A percentile compares a stretch with the other conserved stretches of the same genome.
phyloP scores from a whole-genome alignment of 2,113 vertebrate genomes.

The Vulpes lagopus region DNA sequence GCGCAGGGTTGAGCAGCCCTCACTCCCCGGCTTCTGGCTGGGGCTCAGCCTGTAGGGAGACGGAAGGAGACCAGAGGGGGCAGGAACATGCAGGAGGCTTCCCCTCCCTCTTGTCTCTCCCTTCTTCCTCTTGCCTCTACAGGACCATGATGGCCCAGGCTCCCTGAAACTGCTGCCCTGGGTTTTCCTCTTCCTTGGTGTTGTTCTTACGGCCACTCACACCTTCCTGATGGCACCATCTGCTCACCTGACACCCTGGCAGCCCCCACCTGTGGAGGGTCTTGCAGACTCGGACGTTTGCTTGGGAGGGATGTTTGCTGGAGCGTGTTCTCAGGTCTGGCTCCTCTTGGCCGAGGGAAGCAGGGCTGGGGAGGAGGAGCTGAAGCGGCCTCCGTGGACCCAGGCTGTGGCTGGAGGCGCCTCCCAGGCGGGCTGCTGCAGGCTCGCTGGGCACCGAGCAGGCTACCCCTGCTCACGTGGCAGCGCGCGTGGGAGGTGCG shows the following conservation, averaged over 20 bases:
- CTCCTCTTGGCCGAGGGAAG: neutral
- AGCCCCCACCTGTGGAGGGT: no score
- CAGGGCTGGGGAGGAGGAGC: neutral
- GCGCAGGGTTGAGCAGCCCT: no score
- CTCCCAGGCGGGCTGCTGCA: neutral
- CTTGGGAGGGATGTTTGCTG: neutral
- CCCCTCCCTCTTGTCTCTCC: neutral
- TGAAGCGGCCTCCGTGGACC: no score
- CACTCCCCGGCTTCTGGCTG: neutral
- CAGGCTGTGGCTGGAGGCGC: neutral
- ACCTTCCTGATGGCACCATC: neutral
- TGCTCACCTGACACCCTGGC: neutral
- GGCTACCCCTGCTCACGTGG: neutral
- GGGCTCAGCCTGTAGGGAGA: neutral
- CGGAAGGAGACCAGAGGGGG: neutral
- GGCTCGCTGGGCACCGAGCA: neutral
- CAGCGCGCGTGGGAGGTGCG: no score
- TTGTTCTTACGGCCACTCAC: no score
- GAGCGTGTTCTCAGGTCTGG: neutral
- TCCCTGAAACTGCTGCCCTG: no score
- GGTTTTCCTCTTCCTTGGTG: neutral
- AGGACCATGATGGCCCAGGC: neutral
- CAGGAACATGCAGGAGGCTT: neutral
- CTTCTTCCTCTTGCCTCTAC: neutral
- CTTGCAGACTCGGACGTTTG: neutral